A percentile compares a stretch with the other conserved stretches of the same genome.
Conservation (phyloP, 1,140 invertebrate species). For the Drosophila quadrilineata region DNA sequence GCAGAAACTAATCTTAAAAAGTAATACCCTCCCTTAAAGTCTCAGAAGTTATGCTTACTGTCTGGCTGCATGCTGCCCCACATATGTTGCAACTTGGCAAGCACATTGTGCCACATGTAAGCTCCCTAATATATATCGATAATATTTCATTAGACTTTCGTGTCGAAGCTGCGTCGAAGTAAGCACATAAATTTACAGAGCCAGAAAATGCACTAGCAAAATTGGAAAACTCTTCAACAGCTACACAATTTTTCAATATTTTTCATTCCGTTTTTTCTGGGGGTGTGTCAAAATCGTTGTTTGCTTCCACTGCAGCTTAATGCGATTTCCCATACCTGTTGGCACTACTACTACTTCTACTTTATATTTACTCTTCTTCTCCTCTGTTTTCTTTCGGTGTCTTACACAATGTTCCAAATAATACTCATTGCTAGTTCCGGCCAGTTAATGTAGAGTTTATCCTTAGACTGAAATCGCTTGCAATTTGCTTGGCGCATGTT, state of each 20-base stretch:
- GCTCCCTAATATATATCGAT: conserved; percentile 72
- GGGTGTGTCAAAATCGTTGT: no score
- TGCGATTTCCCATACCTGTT: conserved; percentile 60
- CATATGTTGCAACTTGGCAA: conserved; percentile 38
- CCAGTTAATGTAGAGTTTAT: conserved; percentile 1
- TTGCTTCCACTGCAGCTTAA: conserved; percentile 69
- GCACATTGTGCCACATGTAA: conserved; percentile 46
- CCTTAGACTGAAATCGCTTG: conserved; percentile 26
- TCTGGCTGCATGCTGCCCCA: background rate
- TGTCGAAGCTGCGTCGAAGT: conserved; percentile 53
- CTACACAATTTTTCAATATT: no score
- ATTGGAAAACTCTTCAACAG: no score
- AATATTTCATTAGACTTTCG: conserved; percentile 66
- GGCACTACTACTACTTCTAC: no score
- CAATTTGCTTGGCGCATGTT: conserved; percentile 62
- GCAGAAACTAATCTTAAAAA: no score
- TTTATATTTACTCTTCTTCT: no score
- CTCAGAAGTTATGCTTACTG: background rate
- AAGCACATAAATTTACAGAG: conserved; percentile 67
- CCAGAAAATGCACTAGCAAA: conserved; percentile 75
- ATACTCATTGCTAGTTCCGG: no score
- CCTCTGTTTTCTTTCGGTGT: no score
- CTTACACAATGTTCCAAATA: no score
- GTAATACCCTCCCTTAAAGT: no score
- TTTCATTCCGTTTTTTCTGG: no score